These are phyloP conservation scores for Conopomorpha cramerella DNA, from an alignment of 1,140 invertebrate genomes.

Conservation along the genomic window DNA sequence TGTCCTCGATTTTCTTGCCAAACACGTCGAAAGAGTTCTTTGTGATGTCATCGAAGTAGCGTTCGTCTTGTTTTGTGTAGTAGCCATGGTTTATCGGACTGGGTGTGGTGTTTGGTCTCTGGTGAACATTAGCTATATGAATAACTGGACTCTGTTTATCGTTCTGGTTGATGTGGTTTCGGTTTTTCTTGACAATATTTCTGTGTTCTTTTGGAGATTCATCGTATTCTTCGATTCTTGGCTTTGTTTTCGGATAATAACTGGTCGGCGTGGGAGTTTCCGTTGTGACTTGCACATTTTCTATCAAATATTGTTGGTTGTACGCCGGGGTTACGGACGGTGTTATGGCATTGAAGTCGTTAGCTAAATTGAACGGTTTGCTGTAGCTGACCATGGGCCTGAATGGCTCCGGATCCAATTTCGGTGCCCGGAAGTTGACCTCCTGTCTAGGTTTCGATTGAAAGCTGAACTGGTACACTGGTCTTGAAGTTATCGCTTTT, in stretches of 20 bases:
- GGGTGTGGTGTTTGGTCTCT: constrained; percentile 56
- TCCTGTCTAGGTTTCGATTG: constrained; percentile 40
- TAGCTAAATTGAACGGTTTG: constrained; percentile 60
- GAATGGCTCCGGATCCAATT: constrained; percentile 64
- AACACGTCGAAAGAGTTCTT: constrained; percentile 78
- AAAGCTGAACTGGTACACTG: constrained; percentile 52
- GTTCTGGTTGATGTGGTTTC: constrained; percentile 40
- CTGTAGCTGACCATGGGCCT: constrained; percentile 68
- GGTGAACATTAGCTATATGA: constrained; percentile 28
- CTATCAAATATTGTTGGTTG: constrained; percentile 43
- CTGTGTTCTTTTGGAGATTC: constrained; percentile 24
- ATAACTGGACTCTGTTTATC: constrained; percentile 26
- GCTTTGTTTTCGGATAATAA: constrained; percentile 46
- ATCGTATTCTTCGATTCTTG: constrained; percentile 41
- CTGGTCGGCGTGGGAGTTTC: constrained; percentile 43
- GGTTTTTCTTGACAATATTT: constrained; percentile 26
- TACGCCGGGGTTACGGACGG: constrained; percentile 33
- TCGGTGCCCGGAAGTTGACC: constrained; percentile 53
- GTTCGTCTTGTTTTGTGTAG: constrained; percentile 74
- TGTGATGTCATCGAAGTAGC: constrained; percentile 73
- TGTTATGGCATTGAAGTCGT: constrained; percentile 58
- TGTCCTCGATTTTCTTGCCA: constrained; percentile 69
- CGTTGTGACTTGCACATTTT: constrained; percentile 43
- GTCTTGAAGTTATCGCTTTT: constrained; percentile 35
- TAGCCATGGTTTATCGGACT: constrained; percentile 69